These are phyloP conservation scores for Porites rus DNA, from an alignment of 92 coral and sea anemone species.

Conservation along the genomic window DNA sequence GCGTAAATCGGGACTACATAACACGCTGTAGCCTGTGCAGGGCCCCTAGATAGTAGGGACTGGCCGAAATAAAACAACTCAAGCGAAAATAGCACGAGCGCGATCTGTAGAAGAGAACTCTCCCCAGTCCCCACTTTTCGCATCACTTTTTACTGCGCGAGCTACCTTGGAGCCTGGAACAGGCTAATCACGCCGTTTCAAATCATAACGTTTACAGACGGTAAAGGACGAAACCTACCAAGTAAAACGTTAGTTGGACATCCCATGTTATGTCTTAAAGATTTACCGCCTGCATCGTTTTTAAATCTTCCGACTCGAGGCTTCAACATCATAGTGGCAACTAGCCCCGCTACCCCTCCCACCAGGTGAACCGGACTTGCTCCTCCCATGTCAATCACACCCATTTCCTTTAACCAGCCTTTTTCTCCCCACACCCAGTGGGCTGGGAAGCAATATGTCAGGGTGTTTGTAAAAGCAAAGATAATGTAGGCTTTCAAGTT, in stretches of 20 bases:
- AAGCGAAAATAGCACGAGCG: no score
- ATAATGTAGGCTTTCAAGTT: constrained; percentile 85
- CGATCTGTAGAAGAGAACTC: no score
- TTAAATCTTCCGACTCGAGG: constrained; percentile 81
- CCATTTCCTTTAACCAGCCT: constrained; percentile 84
- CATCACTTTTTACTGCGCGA: no score
- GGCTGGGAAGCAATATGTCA: constrained; percentile 88
- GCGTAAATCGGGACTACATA: no score
- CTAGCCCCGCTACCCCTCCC: constrained; percentile 90
- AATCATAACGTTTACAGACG: no score
- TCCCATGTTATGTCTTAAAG: constrained; percentile 71
- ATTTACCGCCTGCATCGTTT: constrained; percentile 19
- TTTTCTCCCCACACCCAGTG: constrained; percentile 96
- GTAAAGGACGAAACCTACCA: constrained; percentile 14
- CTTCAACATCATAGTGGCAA: constrained; percentile 82
- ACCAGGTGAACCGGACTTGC: constrained; percentile 91
- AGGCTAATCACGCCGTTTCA: no score
- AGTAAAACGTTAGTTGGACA: constrained; percentile 77
- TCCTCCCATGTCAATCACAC: constrained; percentile 92
- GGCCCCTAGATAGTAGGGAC: no score
- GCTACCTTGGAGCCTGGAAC: no score
- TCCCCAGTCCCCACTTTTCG: no score
- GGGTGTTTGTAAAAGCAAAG: constrained; percentile 88
- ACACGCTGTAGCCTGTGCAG: no score
- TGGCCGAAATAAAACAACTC: no score